Evolutionary conservation across 2,888 invertebrate species (phyloP).

Genomic region (Drosophila acutilabella): DNA sequence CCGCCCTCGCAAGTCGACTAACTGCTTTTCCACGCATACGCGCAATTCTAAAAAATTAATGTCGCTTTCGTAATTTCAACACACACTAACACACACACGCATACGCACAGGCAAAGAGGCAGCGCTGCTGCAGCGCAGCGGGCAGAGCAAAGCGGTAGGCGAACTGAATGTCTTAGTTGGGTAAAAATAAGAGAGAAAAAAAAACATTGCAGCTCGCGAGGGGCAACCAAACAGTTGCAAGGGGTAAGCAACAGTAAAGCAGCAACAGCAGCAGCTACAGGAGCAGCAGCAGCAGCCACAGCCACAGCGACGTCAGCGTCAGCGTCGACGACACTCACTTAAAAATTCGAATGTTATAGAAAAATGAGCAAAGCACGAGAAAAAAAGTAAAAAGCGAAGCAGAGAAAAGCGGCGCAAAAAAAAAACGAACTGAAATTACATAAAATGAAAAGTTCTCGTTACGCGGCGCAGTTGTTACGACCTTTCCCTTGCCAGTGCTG

Average conservation of each 20-base stretch:
- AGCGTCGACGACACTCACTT: slow-evolving; percentile 67
- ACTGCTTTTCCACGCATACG: slow-evolving; percentile 68
- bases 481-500: not conserved
- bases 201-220: slow-evolving; percentile 56
- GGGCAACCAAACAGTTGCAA: slow-evolving; percentile 46
- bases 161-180: slow-evolving; percentile 64
- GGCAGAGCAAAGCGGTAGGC: slow-evolving; percentile 3
- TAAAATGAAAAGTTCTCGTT: slow-evolving; percentile 80
- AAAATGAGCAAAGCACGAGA: slow-evolving; percentile 79
- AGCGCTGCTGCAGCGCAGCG: slow-evolving; percentile 3
- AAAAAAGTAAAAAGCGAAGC: slow-evolving; percentile 35
- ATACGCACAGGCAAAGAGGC: slow-evolving; percentile 7
- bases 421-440: slow-evolving; percentile 75
- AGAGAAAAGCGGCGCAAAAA: slow-evolving; percentile 50
- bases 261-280: slow-evolving; percentile 19
- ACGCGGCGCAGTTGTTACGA: slow-evolving; percentile 73
- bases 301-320: slow-evolving; percentile 13
- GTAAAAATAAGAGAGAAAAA: slow-evolving; percentile 20
- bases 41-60: slow-evolving; percentile 82
- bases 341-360: slow-evolving; percentile 79
- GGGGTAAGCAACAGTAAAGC: slow-evolving; percentile 36
- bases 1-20: slow-evolving; percentile 22
- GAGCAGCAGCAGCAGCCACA: slow-evolving; percentile 10
- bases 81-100: slow-evolving; percentile 40
- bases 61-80: slow-evolving; percentile 80